Evolutionary conservation across 2,888 invertebrate genomes (phyloP).

Genomic region (Eretmocerus hayati): DNA sequence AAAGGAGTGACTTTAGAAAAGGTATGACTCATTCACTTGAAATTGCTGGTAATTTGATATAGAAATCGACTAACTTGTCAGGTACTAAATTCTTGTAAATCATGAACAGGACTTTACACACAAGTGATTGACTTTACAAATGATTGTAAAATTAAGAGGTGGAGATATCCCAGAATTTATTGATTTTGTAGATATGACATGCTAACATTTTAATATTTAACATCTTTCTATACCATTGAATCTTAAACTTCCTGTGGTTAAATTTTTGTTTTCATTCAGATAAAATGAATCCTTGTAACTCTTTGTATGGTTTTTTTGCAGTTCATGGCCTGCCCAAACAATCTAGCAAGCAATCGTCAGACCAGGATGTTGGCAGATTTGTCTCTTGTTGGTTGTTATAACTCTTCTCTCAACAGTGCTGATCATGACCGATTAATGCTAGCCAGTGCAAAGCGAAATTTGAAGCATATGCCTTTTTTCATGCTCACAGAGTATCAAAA

Average conservation of each 20-base stretch:
- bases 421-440: constrained; percentile 82
- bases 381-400: constrained; percentile 92
- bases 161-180: too few relatives aligned
- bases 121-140: not conserved
- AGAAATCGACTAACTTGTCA: constrained; percentile 19
- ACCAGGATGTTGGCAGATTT: constrained; percentile 97
- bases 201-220: too few relatives aligned
- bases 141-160: too few relatives aligned
- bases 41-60: not conserved
- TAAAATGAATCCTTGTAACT: too few relatives aligned
- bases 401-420: constrained; percentile 66
- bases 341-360: constrained; percentile 93
- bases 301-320: constrained; percentile 46
- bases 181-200: too few relatives aligned
- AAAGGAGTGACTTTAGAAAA: constrained; percentile 73
- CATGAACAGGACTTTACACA: not conserved
- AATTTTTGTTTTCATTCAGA: not conserved
- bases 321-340: constrained; percentile 85
- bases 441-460: constrained; percentile 90
- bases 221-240: too few relatives aligned
- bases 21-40: constrained; percentile 30
- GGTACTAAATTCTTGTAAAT: not conserved
- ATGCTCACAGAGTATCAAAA: constrained; percentile 94
- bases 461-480: constrained; percentile 93
- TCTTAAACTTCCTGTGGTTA: too few relatives aligned